A percentile compares a stretch with the other conserved stretches of the same genome.
Evolutionary conservation across 2,797 vertebrate genomes (phyloP).

Genomic region (Gymnopithys bicolor): DNA sequence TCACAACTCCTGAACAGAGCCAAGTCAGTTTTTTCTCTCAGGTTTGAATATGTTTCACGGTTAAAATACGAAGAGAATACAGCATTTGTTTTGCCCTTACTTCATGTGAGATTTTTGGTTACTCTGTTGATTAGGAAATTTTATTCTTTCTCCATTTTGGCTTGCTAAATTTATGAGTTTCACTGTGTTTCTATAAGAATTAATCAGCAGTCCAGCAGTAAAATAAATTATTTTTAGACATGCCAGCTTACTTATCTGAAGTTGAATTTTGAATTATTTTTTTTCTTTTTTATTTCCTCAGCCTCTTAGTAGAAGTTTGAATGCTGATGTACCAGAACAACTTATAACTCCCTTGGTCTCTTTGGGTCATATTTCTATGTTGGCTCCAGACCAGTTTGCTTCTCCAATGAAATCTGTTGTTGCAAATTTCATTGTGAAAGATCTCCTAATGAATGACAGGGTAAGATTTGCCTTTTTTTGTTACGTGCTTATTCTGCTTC

Average conservation of each 20-base stretch:
- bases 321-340: constrained; percentile 96
- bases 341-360: constrained; percentile 97
- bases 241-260: background rate
- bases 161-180: background rate
- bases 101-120: background rate
- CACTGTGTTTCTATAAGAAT: no score
- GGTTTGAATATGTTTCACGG: background rate
- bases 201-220: background rate
- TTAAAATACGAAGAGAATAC: background rate
- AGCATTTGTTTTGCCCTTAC: background rate
- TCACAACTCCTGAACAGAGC: background rate
- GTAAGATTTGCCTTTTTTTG: constrained; percentile 75
- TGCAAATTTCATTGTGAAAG: constrained; percentile 99
- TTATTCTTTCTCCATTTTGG: background rate
- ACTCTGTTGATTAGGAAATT: background rate
- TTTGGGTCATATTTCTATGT: constrained; percentile 97
- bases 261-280: background rate
- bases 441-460: constrained; percentile 98
- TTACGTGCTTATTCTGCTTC: background rate
- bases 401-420: constrained; percentile 99
- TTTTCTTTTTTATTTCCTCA: constrained; percentile 51
- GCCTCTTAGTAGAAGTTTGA: constrained; percentile 97
- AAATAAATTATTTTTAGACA: background rate
- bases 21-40: background rate
- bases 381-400: constrained; percentile 98